Evolutionary conservation across 2,113 vertebrate species (phyloP).

Genomic region (Pachyramphus minor): DNA sequence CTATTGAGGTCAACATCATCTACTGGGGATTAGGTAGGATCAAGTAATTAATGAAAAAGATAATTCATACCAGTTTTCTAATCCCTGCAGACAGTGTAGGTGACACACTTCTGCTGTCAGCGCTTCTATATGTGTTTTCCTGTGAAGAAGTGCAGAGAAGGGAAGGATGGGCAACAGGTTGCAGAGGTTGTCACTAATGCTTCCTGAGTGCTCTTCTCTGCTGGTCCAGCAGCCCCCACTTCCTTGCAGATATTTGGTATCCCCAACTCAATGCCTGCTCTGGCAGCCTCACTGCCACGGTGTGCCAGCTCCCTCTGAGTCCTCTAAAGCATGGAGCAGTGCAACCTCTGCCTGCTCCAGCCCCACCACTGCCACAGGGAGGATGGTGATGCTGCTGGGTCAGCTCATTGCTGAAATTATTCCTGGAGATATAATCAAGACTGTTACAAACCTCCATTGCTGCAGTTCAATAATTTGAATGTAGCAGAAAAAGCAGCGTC

Average conservation of each 20-base stretch:
- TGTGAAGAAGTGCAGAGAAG: background rate
- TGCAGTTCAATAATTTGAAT: background rate
- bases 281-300: background rate
- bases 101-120: conserved; percentile 19
- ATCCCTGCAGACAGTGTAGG: background rate
- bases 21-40: conserved; percentile 5
- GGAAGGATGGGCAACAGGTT: background rate
- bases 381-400: background rate
- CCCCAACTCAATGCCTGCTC: background rate
- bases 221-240: background rate
- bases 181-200: fast-evolving
- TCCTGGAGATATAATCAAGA: background rate
- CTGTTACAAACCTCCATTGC: background rate
- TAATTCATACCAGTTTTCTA: conserved; percentile 31
- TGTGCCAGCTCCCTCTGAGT: fast-evolving
- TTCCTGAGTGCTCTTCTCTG: background rate
- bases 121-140: background rate
- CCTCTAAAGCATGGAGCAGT: background rate
- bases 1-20: conserved; percentile 6
- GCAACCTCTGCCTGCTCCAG: background rate
- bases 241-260: background rate
- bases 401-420: background rate
- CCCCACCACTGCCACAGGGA: fast-evolving
- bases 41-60: conserved; percentile 57
- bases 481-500: background rate